A percentile compares a stretch with the other conserved stretches of the same genome.
These are phyloP conservation scores for Cranoglanis bouderius DNA, from an alignment of 2,113 vertebrate genomes.

Conservation along the genomic window DNA sequence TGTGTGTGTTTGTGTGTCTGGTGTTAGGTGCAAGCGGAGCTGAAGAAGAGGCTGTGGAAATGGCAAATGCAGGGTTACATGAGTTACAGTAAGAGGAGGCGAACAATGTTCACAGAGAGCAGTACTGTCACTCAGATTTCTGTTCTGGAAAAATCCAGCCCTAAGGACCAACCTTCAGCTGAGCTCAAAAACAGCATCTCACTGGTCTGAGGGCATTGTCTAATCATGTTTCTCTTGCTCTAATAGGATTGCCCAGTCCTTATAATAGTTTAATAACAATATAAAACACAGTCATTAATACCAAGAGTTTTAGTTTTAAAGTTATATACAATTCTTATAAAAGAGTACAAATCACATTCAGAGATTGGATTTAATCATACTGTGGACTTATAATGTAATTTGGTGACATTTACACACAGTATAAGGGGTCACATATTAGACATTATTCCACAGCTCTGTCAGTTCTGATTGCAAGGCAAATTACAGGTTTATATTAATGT, in stretches of 20 bases:
- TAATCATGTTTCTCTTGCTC: not conserved
- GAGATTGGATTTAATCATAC: too few relatives aligned
- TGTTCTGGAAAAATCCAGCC: conserved; percentile 71
- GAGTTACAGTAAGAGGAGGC: conserved; percentile 74
- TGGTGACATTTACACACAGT: not conserved
- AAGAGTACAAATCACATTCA: not conserved
- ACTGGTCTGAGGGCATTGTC: conserved; percentile 16
- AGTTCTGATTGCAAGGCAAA: not conserved
- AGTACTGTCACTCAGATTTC: conserved; percentile 77
- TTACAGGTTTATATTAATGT: not conserved
- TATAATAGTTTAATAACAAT: not conserved
- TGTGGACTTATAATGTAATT: not conserved
- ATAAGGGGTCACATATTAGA: not conserved
- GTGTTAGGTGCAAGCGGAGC: conserved; percentile 81
- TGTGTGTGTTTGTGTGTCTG: conserved; percentile 73
- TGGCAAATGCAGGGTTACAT: conserved; percentile 74
- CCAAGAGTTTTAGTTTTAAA: not conserved
- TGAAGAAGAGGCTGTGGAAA: conserved; percentile 76
- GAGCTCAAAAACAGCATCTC: conserved; percentile 56
- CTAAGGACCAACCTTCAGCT: conserved; percentile 63
- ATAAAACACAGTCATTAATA: not conserved
- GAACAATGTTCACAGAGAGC: conserved; percentile 70
- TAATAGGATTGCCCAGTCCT: not conserved
- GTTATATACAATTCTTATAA: not conserved
- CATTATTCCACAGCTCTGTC: not conserved